A percentile compares a stretch with the other conserved stretches of the same genome.
phyloP scores from a whole-genome alignment of 35 echinoderm and acorn worm genomes.

The Lytechinus pictus region DNA sequence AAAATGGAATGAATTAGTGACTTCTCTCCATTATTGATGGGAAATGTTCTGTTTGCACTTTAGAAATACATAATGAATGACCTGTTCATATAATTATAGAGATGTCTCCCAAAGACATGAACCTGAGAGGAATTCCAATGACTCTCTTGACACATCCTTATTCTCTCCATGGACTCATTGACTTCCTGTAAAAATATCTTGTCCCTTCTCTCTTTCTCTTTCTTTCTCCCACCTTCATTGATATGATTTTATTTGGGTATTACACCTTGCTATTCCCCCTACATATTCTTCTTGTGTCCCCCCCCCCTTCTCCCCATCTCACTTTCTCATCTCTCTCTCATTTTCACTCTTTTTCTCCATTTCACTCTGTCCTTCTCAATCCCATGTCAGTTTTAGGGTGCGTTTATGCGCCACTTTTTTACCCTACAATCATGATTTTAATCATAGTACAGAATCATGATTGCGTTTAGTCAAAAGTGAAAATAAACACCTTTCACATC shows the following conservation, averaged over 20 bases:
- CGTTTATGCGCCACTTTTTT: too few species aligned
- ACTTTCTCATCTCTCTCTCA: background rate
- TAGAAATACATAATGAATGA: background rate
- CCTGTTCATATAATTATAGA: background rate
- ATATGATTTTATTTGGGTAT: background rate
- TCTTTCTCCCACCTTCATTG: background rate
- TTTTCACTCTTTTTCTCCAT: background rate
- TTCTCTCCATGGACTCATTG: background rate
- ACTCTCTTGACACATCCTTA: background rate
- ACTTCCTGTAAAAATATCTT: background rate
- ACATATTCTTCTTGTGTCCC: background rate
- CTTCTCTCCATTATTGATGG: background rate
- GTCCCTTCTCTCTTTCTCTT: background rate
- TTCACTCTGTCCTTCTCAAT: background rate
- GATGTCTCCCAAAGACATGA: background rate
- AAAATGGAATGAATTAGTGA: background rate
- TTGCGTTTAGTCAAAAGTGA: too few species aligned
- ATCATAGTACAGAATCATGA: too few species aligned
- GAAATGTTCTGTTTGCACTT: background rate
- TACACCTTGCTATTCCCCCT: background rate
- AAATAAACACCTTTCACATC: too few species aligned
- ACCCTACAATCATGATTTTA: too few species aligned
- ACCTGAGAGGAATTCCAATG: background rate
- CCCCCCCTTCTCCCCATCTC: background rate
- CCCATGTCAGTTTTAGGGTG: background rate